phyloP scores from a whole-genome alignment of 2,888 invertebrate genomes.

The Pasiphila rectangulata region DNA sequence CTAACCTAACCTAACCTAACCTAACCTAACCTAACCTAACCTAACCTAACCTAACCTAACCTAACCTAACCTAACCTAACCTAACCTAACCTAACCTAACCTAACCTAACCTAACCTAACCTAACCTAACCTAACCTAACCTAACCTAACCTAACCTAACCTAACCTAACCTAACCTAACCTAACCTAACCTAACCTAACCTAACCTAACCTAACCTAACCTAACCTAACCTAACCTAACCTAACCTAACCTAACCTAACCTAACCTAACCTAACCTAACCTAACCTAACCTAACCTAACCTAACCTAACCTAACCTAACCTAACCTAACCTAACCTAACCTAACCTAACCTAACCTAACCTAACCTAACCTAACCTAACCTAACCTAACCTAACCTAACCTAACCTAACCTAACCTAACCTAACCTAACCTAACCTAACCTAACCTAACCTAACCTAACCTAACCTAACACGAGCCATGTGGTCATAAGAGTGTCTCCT shows the following conservation, averaged over 20 bases:
- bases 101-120: not conserved
- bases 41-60: not conserved
- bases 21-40: not conserved
- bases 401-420: not conserved
- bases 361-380: not conserved
- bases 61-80: not conserved
- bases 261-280: not conserved
- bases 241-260: not conserved
- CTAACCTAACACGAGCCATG: not conserved
- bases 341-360: not conserved
- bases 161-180: not conserved
- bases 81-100: not conserved
- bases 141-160: not conserved
- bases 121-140: not conserved
- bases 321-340: not conserved
- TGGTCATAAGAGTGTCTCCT: no score
- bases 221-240: not conserved
- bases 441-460: not conserved
- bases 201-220: not conserved
- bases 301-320: not conserved
- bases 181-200: not conserved
- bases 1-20: not conserved
- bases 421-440: not conserved
- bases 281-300: not conserved
- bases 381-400: not conserved